Percentiles rank a stretch among this genome's conserved stretches.
Conservation (phyloP, 2,888 invertebrate genomes). For the Xanthia icteritia region DNA sequence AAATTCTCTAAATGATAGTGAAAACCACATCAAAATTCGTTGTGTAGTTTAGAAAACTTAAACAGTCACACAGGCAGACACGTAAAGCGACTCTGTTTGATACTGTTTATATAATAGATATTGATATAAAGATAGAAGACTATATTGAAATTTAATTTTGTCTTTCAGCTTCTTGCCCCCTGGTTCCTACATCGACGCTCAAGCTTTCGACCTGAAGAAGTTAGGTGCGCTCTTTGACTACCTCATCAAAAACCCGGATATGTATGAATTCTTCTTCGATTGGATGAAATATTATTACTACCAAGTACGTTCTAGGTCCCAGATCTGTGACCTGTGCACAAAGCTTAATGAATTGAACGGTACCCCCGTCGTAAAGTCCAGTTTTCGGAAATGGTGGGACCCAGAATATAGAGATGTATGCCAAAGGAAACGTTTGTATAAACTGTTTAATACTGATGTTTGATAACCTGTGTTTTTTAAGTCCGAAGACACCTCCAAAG, state of each 20-base stretch:
- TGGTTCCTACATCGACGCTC: constrained; percentile 81
- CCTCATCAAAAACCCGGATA: constrained; percentile 76
- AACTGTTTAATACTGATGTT: constrained; percentile 64
- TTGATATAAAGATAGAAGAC: not conserved
- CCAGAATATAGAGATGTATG: constrained; percentile 76
- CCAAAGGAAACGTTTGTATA: constrained; percentile 69
- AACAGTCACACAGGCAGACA: too few species aligned
- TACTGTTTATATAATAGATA: too few species aligned
- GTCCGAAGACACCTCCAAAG: not conserved
- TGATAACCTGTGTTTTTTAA: not conserved
- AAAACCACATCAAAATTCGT: too few species aligned
- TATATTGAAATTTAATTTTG: not conserved
- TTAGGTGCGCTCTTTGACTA: constrained; percentile 81
- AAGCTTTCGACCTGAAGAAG: constrained; percentile 78
- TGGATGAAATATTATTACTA: constrained; percentile 85
- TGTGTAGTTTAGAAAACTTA: too few species aligned
- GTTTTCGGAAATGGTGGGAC: constrained; percentile 83
- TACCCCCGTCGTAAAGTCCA: constrained; percentile 49
- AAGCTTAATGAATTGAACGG: constrained; percentile 73
- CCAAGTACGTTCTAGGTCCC: constrained; percentile 69
- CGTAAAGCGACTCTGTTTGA: too few species aligned
- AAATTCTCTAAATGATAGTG: too few species aligned
- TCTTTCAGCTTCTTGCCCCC: constrained; percentile 83
- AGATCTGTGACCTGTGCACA: constrained; percentile 80
- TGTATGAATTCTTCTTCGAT: constrained; percentile 82